phyloP scores from a whole-genome alignment of 2,888 invertebrate genomes.

The Anticlea derivata region DNA sequence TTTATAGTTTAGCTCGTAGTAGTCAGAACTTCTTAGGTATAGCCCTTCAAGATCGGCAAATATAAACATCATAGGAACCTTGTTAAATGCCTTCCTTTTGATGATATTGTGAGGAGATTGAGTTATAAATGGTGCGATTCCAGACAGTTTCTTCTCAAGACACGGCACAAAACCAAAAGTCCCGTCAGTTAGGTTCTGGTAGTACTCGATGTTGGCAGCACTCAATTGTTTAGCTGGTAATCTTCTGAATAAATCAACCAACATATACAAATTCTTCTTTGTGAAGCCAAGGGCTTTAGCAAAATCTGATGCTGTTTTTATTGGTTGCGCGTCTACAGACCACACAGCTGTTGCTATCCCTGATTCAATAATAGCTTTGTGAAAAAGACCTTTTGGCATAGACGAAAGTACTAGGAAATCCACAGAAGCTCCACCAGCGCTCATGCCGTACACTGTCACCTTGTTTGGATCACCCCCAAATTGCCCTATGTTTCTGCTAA shows the following conservation, averaged over 20 bases:
- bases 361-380: conserved; percentile 48
- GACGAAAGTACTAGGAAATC: conserved; percentile 47
- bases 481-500: conserved; percentile 45
- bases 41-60: conserved; percentile 45
- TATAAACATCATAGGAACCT: conserved; percentile 45
- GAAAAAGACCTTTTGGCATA: conserved; percentile 44
- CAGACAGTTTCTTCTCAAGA: conserved; percentile 37
- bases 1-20: conserved; percentile 41
- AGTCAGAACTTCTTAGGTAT: conserved; percentile 41
- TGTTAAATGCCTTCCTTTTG: conserved; percentile 31
- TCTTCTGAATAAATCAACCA: conserved; percentile 35
- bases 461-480: conserved; percentile 53
- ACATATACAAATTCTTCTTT: conserved; percentile 18
- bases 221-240: conserved; percentile 38
- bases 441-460: conserved; percentile 56
- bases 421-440: conserved; percentile 52
- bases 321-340: conserved; percentile 40
- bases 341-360: conserved; percentile 43
- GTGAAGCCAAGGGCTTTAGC: conserved; percentile 22
- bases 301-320: conserved; percentile 39
- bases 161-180: conserved; percentile 51
- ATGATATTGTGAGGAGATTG: conserved; percentile 37
- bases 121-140: conserved; percentile 36
- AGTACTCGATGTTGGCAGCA: conserved; percentile 36
- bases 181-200: conserved; percentile 43